These are phyloP conservation scores for Cactoblastis cactorum DNA, from an alignment of 2,888 invertebrate species.

Conservation along the genomic window DNA sequence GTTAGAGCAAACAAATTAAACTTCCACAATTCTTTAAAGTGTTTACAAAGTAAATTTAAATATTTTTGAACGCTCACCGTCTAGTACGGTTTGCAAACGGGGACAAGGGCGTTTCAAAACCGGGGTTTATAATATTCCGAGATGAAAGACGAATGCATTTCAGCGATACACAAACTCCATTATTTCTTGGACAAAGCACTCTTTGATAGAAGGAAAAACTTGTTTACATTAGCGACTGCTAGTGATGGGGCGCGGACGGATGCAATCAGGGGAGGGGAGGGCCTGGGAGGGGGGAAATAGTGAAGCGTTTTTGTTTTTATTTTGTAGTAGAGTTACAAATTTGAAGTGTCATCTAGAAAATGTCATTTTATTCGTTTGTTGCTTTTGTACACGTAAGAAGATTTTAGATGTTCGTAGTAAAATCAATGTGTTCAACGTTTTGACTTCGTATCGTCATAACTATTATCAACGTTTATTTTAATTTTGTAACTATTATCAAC, in stretches of 20 bases:
- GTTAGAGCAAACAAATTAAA: too few species aligned
- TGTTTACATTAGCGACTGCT: conserved; percentile 60
- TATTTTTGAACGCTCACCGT: not conserved
- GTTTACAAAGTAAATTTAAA: too few species aligned
- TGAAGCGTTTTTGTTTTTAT: conserved; percentile 11
- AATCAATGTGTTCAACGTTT: too few species aligned
- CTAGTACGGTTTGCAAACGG: not conserved
- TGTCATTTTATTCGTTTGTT: too few species aligned
- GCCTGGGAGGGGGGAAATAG: conserved; percentile 20
- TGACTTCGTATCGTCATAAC: too few species aligned
- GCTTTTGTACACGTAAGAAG: too few species aligned
- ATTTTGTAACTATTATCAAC: too few species aligned
- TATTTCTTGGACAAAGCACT: conserved; percentile 48
- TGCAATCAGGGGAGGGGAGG: conserved; percentile 34
- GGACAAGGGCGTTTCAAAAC: not conserved
- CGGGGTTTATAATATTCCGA: conserved; percentile 8
- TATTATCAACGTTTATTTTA: too few species aligned
- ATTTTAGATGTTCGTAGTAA: too few species aligned
- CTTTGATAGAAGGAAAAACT: conserved; percentile 56
- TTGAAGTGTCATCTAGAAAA: not conserved
- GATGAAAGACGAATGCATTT: conserved; percentile 14
- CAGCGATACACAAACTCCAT: conserved; percentile 42
- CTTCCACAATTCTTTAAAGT: too few species aligned
- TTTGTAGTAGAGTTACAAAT: not conserved
- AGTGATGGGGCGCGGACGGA: conserved; percentile 46